Percentiles rank a stretch among this genome's conserved stretches.
These are phyloP conservation scores for Baronia brevicornis DNA, from an alignment of 2,888 invertebrate species.

Conservation along the genomic window DNA sequence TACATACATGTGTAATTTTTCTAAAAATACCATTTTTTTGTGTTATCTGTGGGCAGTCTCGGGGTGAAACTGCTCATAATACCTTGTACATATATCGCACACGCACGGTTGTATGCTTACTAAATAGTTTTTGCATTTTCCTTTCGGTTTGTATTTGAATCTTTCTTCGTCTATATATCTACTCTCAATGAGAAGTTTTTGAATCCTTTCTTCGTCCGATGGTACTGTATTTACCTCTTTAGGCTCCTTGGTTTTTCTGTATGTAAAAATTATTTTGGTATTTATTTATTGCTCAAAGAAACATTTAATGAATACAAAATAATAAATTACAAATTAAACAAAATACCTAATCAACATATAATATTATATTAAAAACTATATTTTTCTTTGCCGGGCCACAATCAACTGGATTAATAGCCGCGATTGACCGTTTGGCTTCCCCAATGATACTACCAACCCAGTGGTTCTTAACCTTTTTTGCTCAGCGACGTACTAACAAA, in stretches of 20 bases:
- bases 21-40: neutral
- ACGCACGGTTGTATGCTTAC: slow-evolving; percentile 38
- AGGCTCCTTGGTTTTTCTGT: slow-evolving; percentile 23
- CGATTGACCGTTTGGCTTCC: too few species aligned
- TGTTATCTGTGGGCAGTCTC: slow-evolving; percentile 16
- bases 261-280: slow-evolving; percentile 11
- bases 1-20: too few species aligned
- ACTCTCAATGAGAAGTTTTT: slow-evolving; percentile 48
- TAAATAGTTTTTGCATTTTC: slow-evolving; percentile 15
- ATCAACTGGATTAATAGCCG: too few species aligned
- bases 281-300: slow-evolving; percentile 1
- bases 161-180: slow-evolving; percentile 31
- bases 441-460: too few species aligned
- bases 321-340: neutral
- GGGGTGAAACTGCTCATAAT: slow-evolving; percentile 56
- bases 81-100: slow-evolving; percentile 59
- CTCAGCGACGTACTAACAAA: too few species aligned
- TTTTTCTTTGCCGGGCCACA: too few species aligned
- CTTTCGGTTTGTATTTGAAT: slow-evolving; percentile 12
- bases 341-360: neutral
- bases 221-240: slow-evolving; percentile 16
- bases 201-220: slow-evolving; percentile 26
- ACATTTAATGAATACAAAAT: neutral
- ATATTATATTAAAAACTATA: too few species aligned
- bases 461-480: too few species aligned